phyloP scores from a whole-genome alignment of 2,888 invertebrate genomes.

The Linnaemya vulpina region DNA sequence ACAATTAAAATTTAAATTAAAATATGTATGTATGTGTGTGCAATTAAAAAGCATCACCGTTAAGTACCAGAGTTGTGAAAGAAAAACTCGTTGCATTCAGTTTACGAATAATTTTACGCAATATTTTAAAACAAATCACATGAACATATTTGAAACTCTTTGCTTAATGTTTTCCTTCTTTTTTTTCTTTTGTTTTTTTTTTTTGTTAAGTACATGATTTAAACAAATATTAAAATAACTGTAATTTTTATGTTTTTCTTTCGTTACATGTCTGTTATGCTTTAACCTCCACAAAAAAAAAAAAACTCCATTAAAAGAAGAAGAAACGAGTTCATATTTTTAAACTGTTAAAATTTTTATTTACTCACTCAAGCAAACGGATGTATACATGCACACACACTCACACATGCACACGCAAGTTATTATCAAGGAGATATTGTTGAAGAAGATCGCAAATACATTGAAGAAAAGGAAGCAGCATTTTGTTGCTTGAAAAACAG shows the following conservation, averaged over 20 bases:
- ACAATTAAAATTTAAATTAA: neutral
- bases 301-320: constrained; percentile 10
- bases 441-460: constrained; percentile 4
- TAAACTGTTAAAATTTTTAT: constrained; percentile 40
- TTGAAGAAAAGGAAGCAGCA: constrained; percentile 44
- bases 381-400: neutral
- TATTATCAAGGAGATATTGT: constrained; percentile 13
- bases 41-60: constrained; percentile 24
- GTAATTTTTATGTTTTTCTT: constrained; percentile 39
- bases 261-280: constrained; percentile 41
- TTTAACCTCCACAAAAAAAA: constrained; percentile 26
- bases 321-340: constrained; percentile 36
- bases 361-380: neutral
- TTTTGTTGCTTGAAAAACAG: constrained; percentile 7
- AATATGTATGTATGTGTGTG: neutral
- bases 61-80: constrained; percentile 11
- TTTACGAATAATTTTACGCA: constrained; percentile 29
- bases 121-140: constrained; percentile 21
- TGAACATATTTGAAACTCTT: neutral
- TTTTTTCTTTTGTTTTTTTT: neutral
- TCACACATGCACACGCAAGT: neutral
- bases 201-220: constrained; percentile 10
- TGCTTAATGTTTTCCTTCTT: constrained; percentile 8
- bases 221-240: constrained; percentile 50
- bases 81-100: constrained; percentile 28